Evolutionary conservation across 2,113 vertebrate species (phyloP).

Genomic region (Myanophis thanlyinensis): DNA sequence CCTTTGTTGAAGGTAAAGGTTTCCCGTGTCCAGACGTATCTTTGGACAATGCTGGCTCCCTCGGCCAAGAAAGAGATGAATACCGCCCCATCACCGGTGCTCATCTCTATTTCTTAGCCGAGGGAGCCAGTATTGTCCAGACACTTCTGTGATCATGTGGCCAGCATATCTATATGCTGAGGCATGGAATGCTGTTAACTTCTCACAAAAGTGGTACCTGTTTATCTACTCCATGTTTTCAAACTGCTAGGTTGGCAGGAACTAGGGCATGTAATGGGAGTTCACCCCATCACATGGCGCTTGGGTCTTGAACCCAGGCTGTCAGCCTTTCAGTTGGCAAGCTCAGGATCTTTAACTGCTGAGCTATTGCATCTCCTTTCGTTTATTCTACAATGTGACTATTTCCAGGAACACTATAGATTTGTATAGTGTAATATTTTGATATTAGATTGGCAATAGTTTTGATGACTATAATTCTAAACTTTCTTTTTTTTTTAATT

Average conservation of each 20-base stretch:
- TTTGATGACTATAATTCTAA: background rate
- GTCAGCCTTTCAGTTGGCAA: background rate
- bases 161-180: background rate
- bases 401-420: background rate
- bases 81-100: background rate
- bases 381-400: background rate
- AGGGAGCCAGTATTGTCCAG: background rate
- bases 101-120: background rate
- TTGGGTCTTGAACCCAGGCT: background rate
- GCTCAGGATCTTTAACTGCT: background rate
- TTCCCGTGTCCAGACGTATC: background rate
- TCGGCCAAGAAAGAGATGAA: background rate
- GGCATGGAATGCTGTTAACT: background rate
- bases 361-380: background rate
- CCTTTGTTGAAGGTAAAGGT: background rate
- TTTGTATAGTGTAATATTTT: background rate
- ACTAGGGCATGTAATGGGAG: background rate
- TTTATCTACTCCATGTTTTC: background rate
- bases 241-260: background rate
- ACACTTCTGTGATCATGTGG: background rate
- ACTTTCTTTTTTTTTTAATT: background rate
- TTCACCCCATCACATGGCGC: background rate
- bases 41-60: background rate
- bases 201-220: background rate
- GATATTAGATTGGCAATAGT: background rate